Conservation (phyloP, 1,140 invertebrate species). For the Drosophila eugracilis region DNA sequence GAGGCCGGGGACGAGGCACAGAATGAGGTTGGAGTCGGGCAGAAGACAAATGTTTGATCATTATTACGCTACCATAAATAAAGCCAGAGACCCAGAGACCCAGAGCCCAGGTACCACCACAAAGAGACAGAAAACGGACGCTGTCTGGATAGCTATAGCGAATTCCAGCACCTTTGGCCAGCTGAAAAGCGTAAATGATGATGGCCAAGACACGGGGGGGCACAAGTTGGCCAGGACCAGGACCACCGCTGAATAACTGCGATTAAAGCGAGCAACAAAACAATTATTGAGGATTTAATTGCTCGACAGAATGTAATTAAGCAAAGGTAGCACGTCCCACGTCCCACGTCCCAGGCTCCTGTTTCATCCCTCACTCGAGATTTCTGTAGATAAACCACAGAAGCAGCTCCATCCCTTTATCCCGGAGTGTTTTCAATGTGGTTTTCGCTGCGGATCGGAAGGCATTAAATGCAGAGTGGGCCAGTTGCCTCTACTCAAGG, state of each 20-base stretch:
- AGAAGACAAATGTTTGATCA: constrained; percentile 80
- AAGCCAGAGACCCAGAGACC: constrained; percentile 56
- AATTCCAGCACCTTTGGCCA: constrained; percentile 63
- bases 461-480: constrained; percentile 53
- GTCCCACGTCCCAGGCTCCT: not conserved
- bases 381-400: constrained; percentile 65
- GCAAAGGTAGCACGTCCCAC: constrained; percentile 72
- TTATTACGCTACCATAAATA: constrained; percentile 80
- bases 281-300: constrained; percentile 83
- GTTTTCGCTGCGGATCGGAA: constrained; percentile 14
- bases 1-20: not conserved
- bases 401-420: constrained; percentile 4
- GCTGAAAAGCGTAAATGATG: constrained; percentile 40
- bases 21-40: constrained; percentile 3
- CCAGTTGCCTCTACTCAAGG: constrained; percentile 15
- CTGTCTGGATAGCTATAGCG: not conserved
- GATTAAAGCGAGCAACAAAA: constrained; percentile 78
- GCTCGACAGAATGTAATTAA: constrained; percentile 82
- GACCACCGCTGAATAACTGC: constrained; percentile 71
- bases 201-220: constrained; percentile 2
- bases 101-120: too few species aligned
- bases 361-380: constrained; percentile 3
- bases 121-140: constrained; percentile 20
- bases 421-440: constrained; percentile 30
- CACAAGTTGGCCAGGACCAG: constrained; percentile 5